Base-by-base conservation (phyloP, 2,797 vertebrate species). In the Natrix natrix region DNA sequence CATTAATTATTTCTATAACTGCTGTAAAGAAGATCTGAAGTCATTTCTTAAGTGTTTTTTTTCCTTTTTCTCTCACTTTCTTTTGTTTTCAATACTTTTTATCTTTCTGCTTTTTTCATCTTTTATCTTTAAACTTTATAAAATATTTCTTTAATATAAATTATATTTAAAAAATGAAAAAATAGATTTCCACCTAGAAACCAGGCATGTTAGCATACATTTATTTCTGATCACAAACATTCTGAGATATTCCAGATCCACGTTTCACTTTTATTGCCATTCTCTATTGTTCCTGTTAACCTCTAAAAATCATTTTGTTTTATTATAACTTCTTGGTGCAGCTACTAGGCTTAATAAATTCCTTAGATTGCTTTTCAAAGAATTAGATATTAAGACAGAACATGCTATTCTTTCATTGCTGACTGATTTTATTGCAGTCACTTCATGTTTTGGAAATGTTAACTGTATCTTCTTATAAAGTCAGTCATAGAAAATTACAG, bases 221-320 rank as follows among this genome's bases (percentile, higher is more conserved):
- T 52, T 95, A 94, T 96, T 96, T 22, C 86, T 48, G 63, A 7
- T 13, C 91, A 87, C 56, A 93, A 90, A 26, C 63, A 43, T 87
- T 94, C 78, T 92, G 16, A 83, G 37, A 48, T 92, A 92, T 17
- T 90, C 95, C 61, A 91, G 0, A 10, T 22, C 90, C 63, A 92
- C 0, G 7, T 74, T 83, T 83, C 37, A 43, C 37, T 83, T 83
- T 48, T 83, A 83, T 83, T 83, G 37, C 37, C 20, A 83, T 83
- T 83, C 17, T 78, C 17, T 78, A 78, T 43, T 83, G 78, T 83
- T 83, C 78, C 78, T 83, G 7, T 5, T 86, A 88, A 93, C 57
- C 93, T 8, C n/a, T 94, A n/a, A 43, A 69, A 78, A 83, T 48
- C 37, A 20, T 74, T 74, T 37, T 48, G 20, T 83, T 83, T 48